Percentiles rank a stretch among this genome's conserved stretches.
phyloP scores from a whole-genome alignment of 1,140 invertebrate species.

The Chironomus striatipennis region DNA sequence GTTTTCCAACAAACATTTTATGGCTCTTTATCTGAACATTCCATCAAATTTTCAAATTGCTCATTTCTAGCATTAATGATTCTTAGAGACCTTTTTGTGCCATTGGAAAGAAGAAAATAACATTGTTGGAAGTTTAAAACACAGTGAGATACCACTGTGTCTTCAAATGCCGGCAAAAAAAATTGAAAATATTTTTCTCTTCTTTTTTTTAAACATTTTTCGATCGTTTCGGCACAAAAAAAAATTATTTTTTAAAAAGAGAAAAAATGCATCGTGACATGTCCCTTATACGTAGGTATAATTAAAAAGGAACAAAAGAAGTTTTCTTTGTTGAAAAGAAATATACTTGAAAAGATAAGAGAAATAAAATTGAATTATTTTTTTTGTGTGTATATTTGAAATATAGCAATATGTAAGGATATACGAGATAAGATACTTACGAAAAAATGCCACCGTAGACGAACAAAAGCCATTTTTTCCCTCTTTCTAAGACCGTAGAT shows the following conservation, averaged over 20 bases:
- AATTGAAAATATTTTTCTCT: too few species aligned
- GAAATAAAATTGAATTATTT: too few species aligned
- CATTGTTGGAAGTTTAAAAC: too few species aligned
- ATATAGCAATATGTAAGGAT: not conserved
- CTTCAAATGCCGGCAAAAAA: not conserved
- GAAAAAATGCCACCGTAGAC: not conserved
- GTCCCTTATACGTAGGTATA: not conserved
- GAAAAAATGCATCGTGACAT: not conserved
- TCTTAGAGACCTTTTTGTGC: not conserved
- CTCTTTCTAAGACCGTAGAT: too few species aligned
- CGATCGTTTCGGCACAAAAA: too few species aligned
- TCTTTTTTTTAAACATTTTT: too few species aligned
- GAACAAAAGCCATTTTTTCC: not conserved
- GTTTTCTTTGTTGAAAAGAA: too few species aligned
- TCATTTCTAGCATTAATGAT: conserved; percentile 2
- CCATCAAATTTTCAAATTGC: not conserved
- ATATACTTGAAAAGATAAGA: too few species aligned
- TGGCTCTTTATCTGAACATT: conserved; percentile 12
- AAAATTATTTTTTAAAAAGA: too few species aligned
- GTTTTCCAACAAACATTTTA: conserved; percentile 16
- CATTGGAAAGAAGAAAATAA: not conserved
- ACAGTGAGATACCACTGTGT: not conserved
- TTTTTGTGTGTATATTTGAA: too few species aligned
- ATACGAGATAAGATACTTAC: not conserved
- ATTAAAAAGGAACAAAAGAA: too few species aligned